These are phyloP conservation scores for Dicyrtomina minuta DNA, from an alignment of 2,888 invertebrate species.

Conservation along the genomic window DNA sequence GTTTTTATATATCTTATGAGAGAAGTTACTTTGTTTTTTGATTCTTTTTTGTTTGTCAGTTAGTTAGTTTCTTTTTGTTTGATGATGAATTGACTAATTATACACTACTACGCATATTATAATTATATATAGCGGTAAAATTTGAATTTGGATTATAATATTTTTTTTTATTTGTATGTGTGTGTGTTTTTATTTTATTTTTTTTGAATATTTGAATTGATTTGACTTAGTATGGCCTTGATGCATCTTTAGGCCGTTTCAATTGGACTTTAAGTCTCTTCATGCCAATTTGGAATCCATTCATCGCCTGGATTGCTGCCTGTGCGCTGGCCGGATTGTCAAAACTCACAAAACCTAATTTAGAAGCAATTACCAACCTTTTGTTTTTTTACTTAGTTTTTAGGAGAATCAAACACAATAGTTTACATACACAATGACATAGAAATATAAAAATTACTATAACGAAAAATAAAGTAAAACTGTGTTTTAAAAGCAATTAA, in stretches of 20 bases:
- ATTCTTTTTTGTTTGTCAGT: no score
- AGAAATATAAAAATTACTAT: not conserved
- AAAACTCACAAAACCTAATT: slow-evolving; percentile 97
- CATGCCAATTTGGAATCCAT: slow-evolving; percentile 99
- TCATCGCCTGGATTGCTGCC: slow-evolving; percentile 99
- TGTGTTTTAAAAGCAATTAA: not conserved
- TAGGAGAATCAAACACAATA: not conserved
- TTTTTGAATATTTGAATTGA: not conserved
- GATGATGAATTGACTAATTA: no score
- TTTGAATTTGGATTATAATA: not conserved
- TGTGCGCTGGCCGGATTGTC: slow-evolving; percentile 98
- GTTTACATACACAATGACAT: no score
- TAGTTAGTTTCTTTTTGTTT: no score
- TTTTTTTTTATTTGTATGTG: not conserved
- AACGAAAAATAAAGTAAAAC: not conserved
- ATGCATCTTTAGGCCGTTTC: slow-evolving; percentile 72
- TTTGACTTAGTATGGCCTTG: slow-evolving; percentile 36
- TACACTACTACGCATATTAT: no score
- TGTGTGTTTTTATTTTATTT: not conserved
- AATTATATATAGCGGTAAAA: no score
- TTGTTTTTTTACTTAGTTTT: not conserved
- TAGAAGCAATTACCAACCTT: slow-evolving; percentile 2
- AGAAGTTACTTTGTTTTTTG: no score
- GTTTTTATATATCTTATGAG: no score
- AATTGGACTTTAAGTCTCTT: slow-evolving; percentile 99